Percentiles rank a stretch among this genome's conserved stretches.
Evolutionary conservation across 2,113 vertebrate genomes (phyloP).

Genomic region (Phalacrocorax pelagicus): DNA sequence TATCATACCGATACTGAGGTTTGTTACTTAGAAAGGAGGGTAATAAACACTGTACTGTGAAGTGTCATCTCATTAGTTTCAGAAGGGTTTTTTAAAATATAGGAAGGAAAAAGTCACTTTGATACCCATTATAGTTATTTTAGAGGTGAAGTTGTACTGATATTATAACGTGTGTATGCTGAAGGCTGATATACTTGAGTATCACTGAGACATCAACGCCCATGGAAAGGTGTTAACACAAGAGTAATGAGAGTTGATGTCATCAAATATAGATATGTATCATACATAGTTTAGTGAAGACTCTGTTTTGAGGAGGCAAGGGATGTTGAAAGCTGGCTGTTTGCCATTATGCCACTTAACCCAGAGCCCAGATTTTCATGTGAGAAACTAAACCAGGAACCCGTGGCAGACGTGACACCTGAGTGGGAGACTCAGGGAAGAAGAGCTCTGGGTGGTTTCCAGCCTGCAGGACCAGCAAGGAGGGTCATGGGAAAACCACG

Average conservation of each 20-base stretch:
- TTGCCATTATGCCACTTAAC: background rate
- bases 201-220: background rate
- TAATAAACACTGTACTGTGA: background rate
- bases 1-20: background rate
- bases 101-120: background rate
- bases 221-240: background rate
- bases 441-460: background rate
- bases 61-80: background rate
- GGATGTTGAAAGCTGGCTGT: background rate
- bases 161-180: background rate
- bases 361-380: background rate
- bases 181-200: background rate
- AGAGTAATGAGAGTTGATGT: background rate
- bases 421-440: background rate
- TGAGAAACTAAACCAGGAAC: background rate
- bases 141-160: background rate
- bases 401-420: too few species aligned
- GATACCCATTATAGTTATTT: background rate
- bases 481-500: background rate
- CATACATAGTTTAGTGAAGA: background rate
- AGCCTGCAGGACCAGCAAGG: background rate
- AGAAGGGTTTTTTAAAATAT: background rate
- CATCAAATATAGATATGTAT: background rate
- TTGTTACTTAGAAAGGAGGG: background rate
- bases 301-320: background rate